Evolutionary conservation across 37 sponge, comb jelly and placozoan genomes (phyloP), one percentile per base, ranked within the genome.

Genomic region (Cladorhizidae sp.): DNA sequence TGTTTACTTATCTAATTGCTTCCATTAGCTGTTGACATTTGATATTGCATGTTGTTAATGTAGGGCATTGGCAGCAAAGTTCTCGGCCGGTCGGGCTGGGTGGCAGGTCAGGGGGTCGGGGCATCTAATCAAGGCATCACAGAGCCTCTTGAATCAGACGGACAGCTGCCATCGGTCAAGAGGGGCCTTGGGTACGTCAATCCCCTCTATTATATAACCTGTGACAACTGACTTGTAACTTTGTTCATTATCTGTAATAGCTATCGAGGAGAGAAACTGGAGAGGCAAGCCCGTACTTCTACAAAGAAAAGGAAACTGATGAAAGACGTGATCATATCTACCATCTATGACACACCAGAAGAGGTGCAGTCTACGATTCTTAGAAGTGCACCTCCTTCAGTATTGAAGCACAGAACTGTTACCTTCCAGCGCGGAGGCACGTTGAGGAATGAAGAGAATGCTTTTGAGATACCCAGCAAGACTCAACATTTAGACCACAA

Each of bases 181-280:
- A 90, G 43, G 64, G 97, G 97, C 0, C 68, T 96, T 28, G 97
- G 97, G 97, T 96, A 75, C 36, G 89, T 86, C 2, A n/a, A n/a
- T 15, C 5, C 22, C 5, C n/a, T 73, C 2, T 14, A 51, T 3
- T 55, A 32, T 40, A 54, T 32, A 2, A 31, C 28, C 15, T 52
- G 15, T 18, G 54, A 52, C 15, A 25, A 63, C 23, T n/a, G 12
- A 63, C 23, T 25, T 26, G 23, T 63, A 63, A 63, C 8, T 22
- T 63, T 63, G 21, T 17, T 9, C 23, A 63, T 9, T 63, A 63
- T 9, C 12, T 77, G 22, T 56, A 65, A 5, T 63, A 93, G 93
- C 17, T 93, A 93, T 82, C 84, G 70, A 71, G 93, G 93, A 39
- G 86, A 93, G 38, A 85, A 81, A 51, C 43, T 93, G 21, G 43